Evolutionary conservation across 2,888 invertebrate genomes (phyloP).

Genomic region (Eucera pruinosa): DNA sequence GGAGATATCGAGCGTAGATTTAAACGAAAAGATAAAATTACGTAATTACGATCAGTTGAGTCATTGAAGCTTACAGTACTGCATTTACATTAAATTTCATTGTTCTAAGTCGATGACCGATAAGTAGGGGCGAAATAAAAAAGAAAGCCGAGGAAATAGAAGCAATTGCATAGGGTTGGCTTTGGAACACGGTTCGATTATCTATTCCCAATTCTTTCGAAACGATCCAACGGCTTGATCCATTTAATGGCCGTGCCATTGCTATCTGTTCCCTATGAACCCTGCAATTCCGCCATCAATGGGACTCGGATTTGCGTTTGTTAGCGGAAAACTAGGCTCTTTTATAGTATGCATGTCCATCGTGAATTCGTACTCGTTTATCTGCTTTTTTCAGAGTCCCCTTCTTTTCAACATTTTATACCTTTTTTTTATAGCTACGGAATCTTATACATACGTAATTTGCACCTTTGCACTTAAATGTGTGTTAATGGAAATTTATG

Average conservation of each 20-base stretch:
- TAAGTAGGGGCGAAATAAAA: constrained; percentile 1
- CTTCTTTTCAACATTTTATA: neutral
- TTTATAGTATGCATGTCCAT: constrained; percentile 71
- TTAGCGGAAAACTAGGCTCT: constrained; percentile 70
- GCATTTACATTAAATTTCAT: constrained; percentile 44
- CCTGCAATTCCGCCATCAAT: constrained; percentile 68
- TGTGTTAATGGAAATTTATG: neutral
- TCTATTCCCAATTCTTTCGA: constrained; percentile 74
- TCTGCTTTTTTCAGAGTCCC: constrained; percentile 1
- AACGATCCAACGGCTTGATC: constrained; percentile 73
- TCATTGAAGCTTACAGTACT: neutral
- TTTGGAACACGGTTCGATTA: constrained; percentile 69
- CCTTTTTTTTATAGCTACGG: neutral
- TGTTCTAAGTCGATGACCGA: constrained; percentile 33
- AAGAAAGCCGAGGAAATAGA: constrained; percentile 23
- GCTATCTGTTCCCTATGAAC: constrained; percentile 66
- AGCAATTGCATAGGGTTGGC: constrained; percentile 49
- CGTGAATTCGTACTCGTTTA: constrained; percentile 41
- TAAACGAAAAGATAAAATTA: constrained; percentile 1
- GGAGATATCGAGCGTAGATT: neutral
- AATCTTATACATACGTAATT: constrained; percentile 13
- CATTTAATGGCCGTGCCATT: constrained; percentile 73
- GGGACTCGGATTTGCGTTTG: constrained; percentile 75
- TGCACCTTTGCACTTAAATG: neutral
- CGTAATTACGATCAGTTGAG: constrained; percentile 7